Evolutionary conservation across 2,113 vertebrate genomes (phyloP).

Genomic region (Bujurquina vittata): DNA sequence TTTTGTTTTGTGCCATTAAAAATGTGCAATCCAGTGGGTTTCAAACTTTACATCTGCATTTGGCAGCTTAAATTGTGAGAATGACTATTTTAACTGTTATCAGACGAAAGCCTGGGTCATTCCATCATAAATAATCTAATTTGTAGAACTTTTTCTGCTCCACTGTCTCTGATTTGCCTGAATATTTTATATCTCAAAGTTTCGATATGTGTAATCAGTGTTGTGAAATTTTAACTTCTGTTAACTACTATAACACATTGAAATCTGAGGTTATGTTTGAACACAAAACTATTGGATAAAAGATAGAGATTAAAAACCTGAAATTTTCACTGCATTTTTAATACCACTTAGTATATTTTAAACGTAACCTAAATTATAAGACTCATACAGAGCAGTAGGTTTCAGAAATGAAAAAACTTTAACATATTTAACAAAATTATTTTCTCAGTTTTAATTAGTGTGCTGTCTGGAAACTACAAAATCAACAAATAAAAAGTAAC

Average conservation of each 20-base stretch:
- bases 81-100: background rate
- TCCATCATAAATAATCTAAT: background rate
- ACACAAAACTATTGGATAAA: too few species aligned
- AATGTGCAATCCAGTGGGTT: background rate
- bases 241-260: too few species aligned
- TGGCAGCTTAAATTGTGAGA: background rate
- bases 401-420: background rate
- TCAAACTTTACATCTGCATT: background rate
- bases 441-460: background rate
- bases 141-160: background rate
- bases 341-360: background rate
- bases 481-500: too few species aligned
- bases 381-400: background rate
- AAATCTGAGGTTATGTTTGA: too few species aligned
- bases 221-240: too few species aligned
- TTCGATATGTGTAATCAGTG: too few species aligned
- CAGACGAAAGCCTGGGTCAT: background rate
- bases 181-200: background rate
- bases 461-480: background rate
- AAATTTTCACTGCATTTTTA: background rate
- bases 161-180: background rate
- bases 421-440: background rate
- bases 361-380: background rate
- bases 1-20: background rate
- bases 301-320: too few species aligned